A percentile compares a stretch with the other conserved stretches of the same genome.
Conservation (phyloP, 1,140 invertebrate species). For the Megalonaias nervosa region DNA sequence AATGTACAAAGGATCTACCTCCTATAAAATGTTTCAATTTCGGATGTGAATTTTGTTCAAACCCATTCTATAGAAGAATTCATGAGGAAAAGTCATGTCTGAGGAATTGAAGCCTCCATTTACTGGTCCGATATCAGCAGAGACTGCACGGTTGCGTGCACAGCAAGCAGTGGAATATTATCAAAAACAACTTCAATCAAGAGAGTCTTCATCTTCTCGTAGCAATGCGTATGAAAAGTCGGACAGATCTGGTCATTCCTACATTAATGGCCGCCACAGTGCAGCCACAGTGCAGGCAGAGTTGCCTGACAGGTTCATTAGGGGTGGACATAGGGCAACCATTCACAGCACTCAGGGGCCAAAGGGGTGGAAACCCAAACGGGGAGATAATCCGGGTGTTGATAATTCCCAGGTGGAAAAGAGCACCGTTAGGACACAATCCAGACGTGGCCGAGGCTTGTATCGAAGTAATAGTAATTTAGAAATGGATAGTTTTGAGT, state of each 20-base stretch:
- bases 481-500: slow-evolving; percentile 76
- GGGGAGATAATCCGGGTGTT: slow-evolving; percentile 14
- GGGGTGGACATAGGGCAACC: slow-evolving; percentile 48
- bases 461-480: slow-evolving; percentile 81
- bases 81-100: slow-evolving; percentile 26
- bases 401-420: slow-evolving; percentile 25
- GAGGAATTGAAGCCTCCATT: slow-evolving; percentile 36
- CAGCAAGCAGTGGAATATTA: slow-evolving; percentile 64
- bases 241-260: slow-evolving; percentile 16
- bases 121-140: slow-evolving; percentile 43
- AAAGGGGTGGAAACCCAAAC: slow-evolving; percentile 19
- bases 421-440: slow-evolving; percentile 36
- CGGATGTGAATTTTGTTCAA: no score
- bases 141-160: slow-evolving; percentile 57
- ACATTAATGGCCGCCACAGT: slow-evolving; percentile 30
- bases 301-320: slow-evolving; percentile 21
- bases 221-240: slow-evolving; percentile 13
- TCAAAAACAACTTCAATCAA: slow-evolving; percentile 49
- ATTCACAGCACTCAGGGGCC: slow-evolving; percentile 40
- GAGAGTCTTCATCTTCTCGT: slow-evolving; percentile 20
- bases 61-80: no score
- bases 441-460: slow-evolving; percentile 50
- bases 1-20: no score
- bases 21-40: no score
- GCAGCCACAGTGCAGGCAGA: slow-evolving; percentile 5